These are phyloP conservation scores for Gambusia holbrooki DNA, from an alignment of 2,113 vertebrate genomes.

Conservation along the genomic window DNA sequence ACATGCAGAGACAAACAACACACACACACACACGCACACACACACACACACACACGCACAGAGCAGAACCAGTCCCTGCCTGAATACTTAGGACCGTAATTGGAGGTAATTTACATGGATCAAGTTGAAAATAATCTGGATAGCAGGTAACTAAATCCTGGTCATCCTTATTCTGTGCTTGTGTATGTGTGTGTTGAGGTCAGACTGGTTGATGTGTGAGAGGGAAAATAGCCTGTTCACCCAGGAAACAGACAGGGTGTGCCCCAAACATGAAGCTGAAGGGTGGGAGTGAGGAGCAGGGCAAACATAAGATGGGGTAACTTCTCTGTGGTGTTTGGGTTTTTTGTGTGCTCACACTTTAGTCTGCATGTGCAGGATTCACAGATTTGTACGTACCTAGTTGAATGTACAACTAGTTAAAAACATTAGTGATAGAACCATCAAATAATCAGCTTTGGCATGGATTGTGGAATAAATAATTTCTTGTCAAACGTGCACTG, in stretches of 20 bases:
- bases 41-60: slow-evolving; percentile 36
- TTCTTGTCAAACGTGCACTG: slow-evolving; percentile 45
- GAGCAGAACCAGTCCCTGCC: slow-evolving; percentile 59
- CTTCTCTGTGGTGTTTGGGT: slow-evolving; percentile 63
- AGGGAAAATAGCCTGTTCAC: slow-evolving; percentile 33
- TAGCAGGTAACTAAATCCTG: slow-evolving; percentile 63
- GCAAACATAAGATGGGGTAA: slow-evolving; percentile 71
- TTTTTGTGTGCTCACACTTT: slow-evolving; percentile 53
- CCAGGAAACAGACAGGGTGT: slow-evolving; percentile 63
- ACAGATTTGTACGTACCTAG: slow-evolving; percentile 10
- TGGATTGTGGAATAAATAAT: slow-evolving; percentile 46
- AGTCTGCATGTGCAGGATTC: slow-evolving; percentile 23
- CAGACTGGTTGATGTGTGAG: background rate
- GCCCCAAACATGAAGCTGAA: slow-evolving; percentile 67
- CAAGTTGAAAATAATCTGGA: slow-evolving; percentile 71
- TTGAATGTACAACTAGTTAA: background rate
- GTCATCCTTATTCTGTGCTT: slow-evolving; percentile 30
- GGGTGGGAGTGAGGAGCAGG: slow-evolving; percentile 65
- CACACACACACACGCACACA: slow-evolving; percentile 38
- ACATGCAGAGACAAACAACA: slow-evolving; percentile 36
- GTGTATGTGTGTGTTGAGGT: slow-evolving; percentile 13
- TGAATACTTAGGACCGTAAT: slow-evolving; percentile 67
- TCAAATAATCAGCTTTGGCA: slow-evolving; percentile 56
- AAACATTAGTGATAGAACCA: slow-evolving; percentile 28
- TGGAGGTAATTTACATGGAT: slow-evolving; percentile 73